Evolutionary conservation across 1,140 invertebrate species (phyloP).

Genomic region (Eufriesea mexicana): DNA sequence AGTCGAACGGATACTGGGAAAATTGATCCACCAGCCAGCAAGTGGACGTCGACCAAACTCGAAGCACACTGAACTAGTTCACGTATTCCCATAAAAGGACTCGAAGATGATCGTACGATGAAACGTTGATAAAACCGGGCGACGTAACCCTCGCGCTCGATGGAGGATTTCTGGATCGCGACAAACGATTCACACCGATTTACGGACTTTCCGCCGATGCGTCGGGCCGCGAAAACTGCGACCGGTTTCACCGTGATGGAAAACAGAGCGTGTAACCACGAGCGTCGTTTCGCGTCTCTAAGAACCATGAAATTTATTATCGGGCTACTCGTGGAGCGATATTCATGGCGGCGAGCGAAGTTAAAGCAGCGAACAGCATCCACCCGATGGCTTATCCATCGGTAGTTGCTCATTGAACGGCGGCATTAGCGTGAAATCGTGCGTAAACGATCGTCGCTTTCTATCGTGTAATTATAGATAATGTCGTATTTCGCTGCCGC

Average conservation of each 20-base stretch:
- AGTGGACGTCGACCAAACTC: no score
- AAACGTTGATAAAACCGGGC: not conserved
- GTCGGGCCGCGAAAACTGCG: not conserved
- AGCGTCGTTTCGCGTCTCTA: not conserved
- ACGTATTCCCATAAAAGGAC: no score
- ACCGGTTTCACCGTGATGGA: slow-evolving; percentile 28
- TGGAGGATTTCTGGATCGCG: not conserved
- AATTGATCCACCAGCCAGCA: no score
- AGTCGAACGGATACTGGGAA: no score
- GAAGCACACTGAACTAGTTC: no score
- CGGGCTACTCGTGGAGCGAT: slow-evolving; percentile 8
- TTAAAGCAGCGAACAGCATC: slow-evolving; percentile 17
- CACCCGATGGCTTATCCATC: not conserved
- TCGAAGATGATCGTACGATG: no score
- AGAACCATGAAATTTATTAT: slow-evolving; percentile 39
- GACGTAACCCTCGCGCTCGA: not conserved
- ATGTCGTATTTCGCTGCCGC: not conserved
- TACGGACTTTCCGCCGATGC: not conserved
- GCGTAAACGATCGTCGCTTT: slow-evolving; percentile 42
- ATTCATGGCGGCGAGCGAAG: not conserved
- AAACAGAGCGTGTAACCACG: slow-evolving; percentile 45
- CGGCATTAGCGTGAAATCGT: slow-evolving; percentile 23
- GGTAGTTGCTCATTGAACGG: slow-evolving; percentile 11
- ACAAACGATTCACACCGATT: fast-evolving
- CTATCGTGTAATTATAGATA: slow-evolving; percentile 38